Percentiles rank a stretch among this genome's conserved stretches.
phyloP scores from a whole-genome alignment of 2,888 invertebrate genomes.

The Autographa pulchrina region DNA sequence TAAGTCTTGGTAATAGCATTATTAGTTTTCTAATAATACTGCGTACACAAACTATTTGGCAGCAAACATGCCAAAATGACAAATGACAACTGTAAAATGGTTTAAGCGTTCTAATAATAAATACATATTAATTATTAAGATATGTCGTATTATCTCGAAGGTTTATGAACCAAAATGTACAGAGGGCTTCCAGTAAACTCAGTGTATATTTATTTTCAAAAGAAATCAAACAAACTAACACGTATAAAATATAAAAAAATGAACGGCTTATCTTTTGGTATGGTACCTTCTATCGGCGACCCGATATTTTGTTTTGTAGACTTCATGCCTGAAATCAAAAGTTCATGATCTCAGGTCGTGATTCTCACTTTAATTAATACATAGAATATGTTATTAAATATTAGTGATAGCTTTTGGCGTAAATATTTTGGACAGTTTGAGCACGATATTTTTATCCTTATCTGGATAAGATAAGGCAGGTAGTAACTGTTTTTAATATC shows the following conservation, averaged over 20 bases:
- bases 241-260: no score
- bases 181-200: neutral
- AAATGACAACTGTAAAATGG: constrained; percentile 35
- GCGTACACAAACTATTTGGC: constrained; percentile 28
- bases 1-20: constrained; percentile 1
- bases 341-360: no score
- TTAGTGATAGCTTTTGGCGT: neutral
- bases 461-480: constrained; percentile 36
- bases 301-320: no score
- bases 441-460: constrained; percentile 23
- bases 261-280: no score
- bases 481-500: constrained; percentile 23
- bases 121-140: constrained; percentile 21
- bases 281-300: no score
- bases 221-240: no score
- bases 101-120: constrained; percentile 23
- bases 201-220: no score
- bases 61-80: constrained; percentile 17
- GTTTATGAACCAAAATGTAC: neutral
- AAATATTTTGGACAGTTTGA: constrained; percentile 6
- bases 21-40: constrained; percentile 12
- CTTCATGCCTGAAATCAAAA: no score
- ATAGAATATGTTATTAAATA: no score
- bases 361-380: no score
- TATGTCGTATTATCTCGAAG: neutral